A percentile compares a stretch with the other conserved stretches of the same genome.
phyloP scores from a whole-genome alignment of 64 coral and sea anemone genomes.

The Pocillopora damicornis region DNA sequence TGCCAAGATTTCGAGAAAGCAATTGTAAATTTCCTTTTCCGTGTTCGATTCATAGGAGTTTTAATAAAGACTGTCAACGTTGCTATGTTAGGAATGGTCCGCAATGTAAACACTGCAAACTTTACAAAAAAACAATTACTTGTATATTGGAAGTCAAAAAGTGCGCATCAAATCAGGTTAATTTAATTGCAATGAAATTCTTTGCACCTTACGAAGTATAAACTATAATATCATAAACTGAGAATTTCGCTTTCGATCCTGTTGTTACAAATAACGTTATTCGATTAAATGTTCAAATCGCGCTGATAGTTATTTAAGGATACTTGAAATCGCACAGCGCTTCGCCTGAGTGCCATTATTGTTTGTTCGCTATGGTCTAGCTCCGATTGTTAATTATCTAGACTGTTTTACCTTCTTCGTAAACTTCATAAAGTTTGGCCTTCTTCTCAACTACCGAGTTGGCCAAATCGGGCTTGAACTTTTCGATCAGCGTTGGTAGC shows the following conservation, averaged over 20 bases:
- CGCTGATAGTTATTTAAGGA: background rate
- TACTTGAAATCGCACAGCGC: slow-evolving; percentile 1
- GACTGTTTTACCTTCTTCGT: slow-evolving; percentile 72
- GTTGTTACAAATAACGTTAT: background rate
- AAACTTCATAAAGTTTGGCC: slow-evolving; percentile 92
- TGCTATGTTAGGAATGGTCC: slow-evolving; percentile 33
- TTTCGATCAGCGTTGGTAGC: slow-evolving; percentile 86
- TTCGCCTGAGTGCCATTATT: background rate
- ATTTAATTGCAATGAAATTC: background rate
- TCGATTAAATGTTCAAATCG: background rate
- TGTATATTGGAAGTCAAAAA: background rate
- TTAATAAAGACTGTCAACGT: slow-evolving; percentile 23
- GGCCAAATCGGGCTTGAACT: slow-evolving; percentile 92
- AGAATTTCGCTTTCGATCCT: background rate
- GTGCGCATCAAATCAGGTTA: background rate
- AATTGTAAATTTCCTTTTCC: slow-evolving; percentile 7
- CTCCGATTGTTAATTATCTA: background rate
- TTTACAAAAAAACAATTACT: background rate
- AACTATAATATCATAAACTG: background rate
- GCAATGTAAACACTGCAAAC: slow-evolving; percentile 26
- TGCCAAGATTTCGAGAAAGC: background rate
- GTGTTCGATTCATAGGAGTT: background rate
- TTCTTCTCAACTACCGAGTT: slow-evolving; percentile 65
- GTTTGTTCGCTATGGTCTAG: slow-evolving; percentile 9
- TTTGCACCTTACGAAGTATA: background rate